Percentiles rank a stretch among this genome's conserved stretches.
phyloP scores from a whole-genome alignment of 1,140 invertebrate genomes.

The Cotesia chilonis region DNA sequence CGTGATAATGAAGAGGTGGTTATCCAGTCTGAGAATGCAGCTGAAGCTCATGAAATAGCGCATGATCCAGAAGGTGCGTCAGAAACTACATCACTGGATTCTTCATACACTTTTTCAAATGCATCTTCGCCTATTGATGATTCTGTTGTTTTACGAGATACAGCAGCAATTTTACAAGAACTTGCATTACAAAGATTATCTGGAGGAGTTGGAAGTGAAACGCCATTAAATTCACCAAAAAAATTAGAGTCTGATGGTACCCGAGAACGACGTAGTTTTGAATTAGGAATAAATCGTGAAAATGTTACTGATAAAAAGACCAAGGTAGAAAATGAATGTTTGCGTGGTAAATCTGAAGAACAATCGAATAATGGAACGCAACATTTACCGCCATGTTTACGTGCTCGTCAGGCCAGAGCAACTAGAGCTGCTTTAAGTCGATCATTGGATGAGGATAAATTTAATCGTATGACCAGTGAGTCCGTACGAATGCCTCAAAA shows the following conservation, averaged over 20 bases:
- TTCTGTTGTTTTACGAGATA: slow-evolving; percentile 56
- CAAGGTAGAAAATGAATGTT: slow-evolving; percentile 64
- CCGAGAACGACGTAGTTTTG: slow-evolving; percentile 62
- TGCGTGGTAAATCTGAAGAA: slow-evolving; percentile 54
- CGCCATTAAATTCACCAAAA: slow-evolving; percentile 41
- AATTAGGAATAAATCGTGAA: slow-evolving; percentile 69
- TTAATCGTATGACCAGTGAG: slow-evolving; percentile 63
- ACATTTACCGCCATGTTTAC: slow-evolving; percentile 67
- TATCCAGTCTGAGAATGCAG: slow-evolving; percentile 58
- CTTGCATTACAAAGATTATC: slow-evolving; percentile 58
- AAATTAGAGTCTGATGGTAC: slow-evolving; percentile 50
- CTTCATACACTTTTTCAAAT: slow-evolving; percentile 54
- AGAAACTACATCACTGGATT: slow-evolving; percentile 49
- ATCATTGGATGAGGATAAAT: slow-evolving; percentile 73
- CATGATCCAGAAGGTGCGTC: slow-evolving; percentile 58
- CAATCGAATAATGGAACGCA: slow-evolving; percentile 46
- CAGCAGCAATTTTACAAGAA: slow-evolving; percentile 60
- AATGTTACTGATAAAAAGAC: slow-evolving; percentile 66
- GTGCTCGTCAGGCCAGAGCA: slow-evolving; percentile 63
- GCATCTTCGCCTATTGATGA: slow-evolving; percentile 54
- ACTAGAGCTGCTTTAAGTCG: slow-evolving; percentile 74
- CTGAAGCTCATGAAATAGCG: slow-evolving; percentile 58
- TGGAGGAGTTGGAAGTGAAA: slow-evolving; percentile 48
- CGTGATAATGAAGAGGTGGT: slow-evolving; percentile 49
- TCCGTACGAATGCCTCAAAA: slow-evolving; percentile 47